These are phyloP conservation scores for Hoplias malabaricus DNA, from an alignment of 2,113 vertebrate species.

Conservation along the genomic window DNA sequence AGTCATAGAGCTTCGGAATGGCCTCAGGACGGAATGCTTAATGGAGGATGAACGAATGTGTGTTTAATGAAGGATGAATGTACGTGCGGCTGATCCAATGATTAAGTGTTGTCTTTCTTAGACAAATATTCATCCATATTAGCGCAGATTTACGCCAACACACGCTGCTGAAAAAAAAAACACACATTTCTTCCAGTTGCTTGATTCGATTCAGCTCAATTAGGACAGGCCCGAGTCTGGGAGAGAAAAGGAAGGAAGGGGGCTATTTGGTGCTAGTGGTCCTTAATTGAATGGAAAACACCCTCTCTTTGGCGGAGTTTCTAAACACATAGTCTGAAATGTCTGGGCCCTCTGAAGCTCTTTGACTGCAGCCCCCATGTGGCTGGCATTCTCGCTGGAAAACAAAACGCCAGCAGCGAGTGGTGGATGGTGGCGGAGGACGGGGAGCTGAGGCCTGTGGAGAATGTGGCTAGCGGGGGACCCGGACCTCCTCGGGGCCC, in stretches of 20 bases:
- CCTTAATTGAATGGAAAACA: constrained; percentile 47
- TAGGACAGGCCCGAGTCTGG: constrained; percentile 23
- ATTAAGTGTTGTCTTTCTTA: constrained; percentile 6
- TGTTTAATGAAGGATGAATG: background rate
- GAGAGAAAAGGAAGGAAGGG: constrained; percentile 25
- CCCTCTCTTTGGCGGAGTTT: constrained; percentile 41
- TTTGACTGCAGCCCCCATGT: constrained; percentile 52
- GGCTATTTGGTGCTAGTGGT: constrained; percentile 34
- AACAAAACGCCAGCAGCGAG: constrained; percentile 53
- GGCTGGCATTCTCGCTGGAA: constrained; percentile 52
- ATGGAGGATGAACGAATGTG: constrained; percentile 8
- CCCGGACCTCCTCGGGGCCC: constrained; percentile 69
- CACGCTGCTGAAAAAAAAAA: background rate
- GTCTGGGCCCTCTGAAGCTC: constrained; percentile 49
- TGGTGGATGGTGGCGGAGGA: constrained; percentile 58
- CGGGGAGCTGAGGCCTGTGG: constrained; percentile 65
- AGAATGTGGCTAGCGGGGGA: constrained; percentile 80
- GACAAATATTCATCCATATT: constrained; percentile 26
- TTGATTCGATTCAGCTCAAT: constrained; percentile 36
- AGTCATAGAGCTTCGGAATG: background rate
- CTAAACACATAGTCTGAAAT: constrained; percentile 46
- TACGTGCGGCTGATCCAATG: constrained; percentile 5
- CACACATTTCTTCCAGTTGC: constrained; percentile 27
- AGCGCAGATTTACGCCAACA: constrained; percentile 6
- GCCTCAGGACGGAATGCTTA: constrained; percentile 6